phyloP scores from a whole-genome alignment of 2,888 invertebrate species.

The Eilema sororculum region DNA sequence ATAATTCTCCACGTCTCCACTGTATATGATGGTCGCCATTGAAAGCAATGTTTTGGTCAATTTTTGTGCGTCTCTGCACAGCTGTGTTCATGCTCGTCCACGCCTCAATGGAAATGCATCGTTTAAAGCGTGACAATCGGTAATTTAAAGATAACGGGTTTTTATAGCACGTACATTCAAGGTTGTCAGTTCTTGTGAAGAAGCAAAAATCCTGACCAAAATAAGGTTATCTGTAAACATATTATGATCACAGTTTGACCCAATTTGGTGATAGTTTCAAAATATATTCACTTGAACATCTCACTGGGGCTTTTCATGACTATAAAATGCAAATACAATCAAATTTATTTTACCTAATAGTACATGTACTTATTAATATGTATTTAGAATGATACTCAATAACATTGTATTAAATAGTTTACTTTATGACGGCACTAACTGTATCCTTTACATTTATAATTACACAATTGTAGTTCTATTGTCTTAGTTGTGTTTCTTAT shows the following conservation, averaged over 20 bases:
- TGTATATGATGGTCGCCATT: background rate
- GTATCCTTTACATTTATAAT: conserved; percentile 43
- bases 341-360: background rate
- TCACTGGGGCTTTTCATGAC: no score
- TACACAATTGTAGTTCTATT: conserved; percentile 47
- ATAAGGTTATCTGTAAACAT: no score
- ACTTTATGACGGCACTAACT: conserved; percentile 26
- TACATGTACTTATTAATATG: background rate
- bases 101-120: background rate
- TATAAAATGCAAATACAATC: no score
- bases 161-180: no score
- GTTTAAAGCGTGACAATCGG: background rate
- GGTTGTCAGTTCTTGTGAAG: no score
- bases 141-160: background rate
- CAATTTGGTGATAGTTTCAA: background rate
- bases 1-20: background rate
- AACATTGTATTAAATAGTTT: conserved; percentile 39
- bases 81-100: background rate
- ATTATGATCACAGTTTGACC: background rate
- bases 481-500: conserved; percentile 41
- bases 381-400: background rate
- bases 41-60: background rate
- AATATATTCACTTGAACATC: no score
- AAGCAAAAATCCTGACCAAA: no score
- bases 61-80: background rate